Evolutionary conservation across 2,888 invertebrate species (phyloP).

Genomic region (Dicycla oo): DNA sequence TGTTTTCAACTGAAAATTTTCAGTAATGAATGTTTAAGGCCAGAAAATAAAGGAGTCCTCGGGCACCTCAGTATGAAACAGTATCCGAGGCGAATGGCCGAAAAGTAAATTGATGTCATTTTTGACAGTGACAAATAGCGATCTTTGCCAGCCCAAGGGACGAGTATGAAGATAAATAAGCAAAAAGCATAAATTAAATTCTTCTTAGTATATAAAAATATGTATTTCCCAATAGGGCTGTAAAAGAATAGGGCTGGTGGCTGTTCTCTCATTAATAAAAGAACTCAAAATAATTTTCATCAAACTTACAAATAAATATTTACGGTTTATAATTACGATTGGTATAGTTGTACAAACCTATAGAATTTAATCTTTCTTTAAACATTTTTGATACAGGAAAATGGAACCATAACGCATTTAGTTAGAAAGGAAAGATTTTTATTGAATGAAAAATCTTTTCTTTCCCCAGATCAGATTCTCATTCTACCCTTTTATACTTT

Average conservation of each 20-base stretch:
- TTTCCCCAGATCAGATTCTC: slow-evolving; percentile 8
- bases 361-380: background rate
- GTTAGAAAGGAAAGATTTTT: too few species aligned
- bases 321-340: background rate
- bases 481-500: slow-evolving; percentile 26
- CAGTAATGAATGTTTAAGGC: slow-evolving; percentile 14
- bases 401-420: slow-evolving; percentile 8
- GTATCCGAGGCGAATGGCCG: slow-evolving; percentile 16
- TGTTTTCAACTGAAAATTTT: background rate
- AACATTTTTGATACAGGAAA: slow-evolving; percentile 15
- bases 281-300: background rate
- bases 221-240: slow-evolving; percentile 64
- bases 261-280: background rate
- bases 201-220: slow-evolving; percentile 55
- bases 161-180: slow-evolving; percentile 57
- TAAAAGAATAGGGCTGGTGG: slow-evolving; percentile 53
- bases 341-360: background rate
- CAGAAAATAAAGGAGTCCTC: slow-evolving; percentile 14
- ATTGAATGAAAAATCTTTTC: slow-evolving; percentile 8
- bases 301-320: background rate
- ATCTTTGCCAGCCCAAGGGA: slow-evolving; percentile 51
- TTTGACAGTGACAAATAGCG: slow-evolving; percentile 62
- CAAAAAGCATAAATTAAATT: slow-evolving; percentile 62
- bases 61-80: slow-evolving; percentile 24
- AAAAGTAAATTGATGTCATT: slow-evolving; percentile 55